Conservation (phyloP, 2,888 invertebrate genomes). For the Napeogenes sylphis region DNA sequence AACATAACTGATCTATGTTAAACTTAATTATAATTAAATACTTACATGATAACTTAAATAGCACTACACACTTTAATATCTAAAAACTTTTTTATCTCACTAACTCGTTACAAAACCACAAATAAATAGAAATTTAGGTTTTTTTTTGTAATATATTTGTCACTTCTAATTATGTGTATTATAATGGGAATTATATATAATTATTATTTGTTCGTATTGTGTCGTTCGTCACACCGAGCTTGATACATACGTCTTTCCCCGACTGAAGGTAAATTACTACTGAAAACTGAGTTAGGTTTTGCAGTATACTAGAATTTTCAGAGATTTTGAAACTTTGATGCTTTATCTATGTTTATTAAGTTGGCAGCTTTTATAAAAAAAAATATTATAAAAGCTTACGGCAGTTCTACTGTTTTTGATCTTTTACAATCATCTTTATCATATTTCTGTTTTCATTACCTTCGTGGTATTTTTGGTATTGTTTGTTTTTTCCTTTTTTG, state of each 20-base stretch:
- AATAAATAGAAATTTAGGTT: background rate
- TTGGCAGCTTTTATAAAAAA: no score
- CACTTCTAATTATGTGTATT: background rate
- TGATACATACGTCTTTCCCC: slow-evolving; percentile 12
- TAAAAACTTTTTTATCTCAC: background rate
- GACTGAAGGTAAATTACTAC: slow-evolving; percentile 12
- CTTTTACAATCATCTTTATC: no score
- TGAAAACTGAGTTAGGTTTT: slow-evolving; percentile 3
- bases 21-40: background rate
- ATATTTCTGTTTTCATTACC: no score
- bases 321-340: no score
- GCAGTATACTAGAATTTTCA: background rate
- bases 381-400: no score
- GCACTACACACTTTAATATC: background rate
- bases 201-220: background rate
- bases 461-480: no score
- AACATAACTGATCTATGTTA: no score
- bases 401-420: no score
- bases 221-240: background rate
- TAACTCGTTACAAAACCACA: background rate
- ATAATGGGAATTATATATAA: background rate
- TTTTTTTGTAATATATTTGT: background rate
- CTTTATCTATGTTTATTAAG: no score
- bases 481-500: no score
- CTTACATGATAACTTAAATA: slow-evolving; percentile 1